Evolutionary conservation across 53 echinoderm and acorn worm species (phyloP).

Genomic region (Astropecten irregularis): DNA sequence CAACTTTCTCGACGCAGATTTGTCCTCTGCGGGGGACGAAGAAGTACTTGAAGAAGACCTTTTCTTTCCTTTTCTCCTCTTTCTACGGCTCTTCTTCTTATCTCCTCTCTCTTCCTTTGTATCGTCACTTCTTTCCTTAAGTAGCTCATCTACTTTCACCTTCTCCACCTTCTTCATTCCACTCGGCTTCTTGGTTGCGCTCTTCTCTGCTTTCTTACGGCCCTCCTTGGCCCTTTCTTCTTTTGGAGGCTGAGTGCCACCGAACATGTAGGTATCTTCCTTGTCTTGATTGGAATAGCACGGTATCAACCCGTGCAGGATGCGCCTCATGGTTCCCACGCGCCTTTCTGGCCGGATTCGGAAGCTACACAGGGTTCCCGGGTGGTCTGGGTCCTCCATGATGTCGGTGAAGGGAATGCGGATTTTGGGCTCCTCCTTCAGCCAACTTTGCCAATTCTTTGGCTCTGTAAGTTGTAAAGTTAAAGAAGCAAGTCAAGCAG

Average conservation of each 20-base stretch:
- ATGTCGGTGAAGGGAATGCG: slow-evolving; percentile 19
- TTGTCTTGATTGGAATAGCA: not conserved
- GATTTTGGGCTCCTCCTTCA: slow-evolving; percentile 14
- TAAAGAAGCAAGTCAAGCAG: not conserved
- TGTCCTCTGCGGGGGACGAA: not conserved
- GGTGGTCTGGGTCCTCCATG: slow-evolving; percentile 2
- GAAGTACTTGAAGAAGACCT: not conserved
- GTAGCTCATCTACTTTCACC: not conserved
- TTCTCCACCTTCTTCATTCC: not conserved
- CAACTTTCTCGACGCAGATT: not conserved
- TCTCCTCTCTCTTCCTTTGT: not conserved
- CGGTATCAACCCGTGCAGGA: slow-evolving; percentile 18
- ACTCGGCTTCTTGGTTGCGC: not conserved
- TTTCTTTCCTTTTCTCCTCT: not conserved
- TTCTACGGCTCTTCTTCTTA: not conserved
- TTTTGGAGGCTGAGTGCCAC: not conserved
- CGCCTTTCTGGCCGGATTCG: not conserved
- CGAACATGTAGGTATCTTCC: not conserved
- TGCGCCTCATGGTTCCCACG: slow-evolving; percentile 23
- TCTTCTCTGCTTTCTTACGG: not conserved
- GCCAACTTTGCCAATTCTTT: slow-evolving; percentile 30
- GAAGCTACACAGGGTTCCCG: not conserved
- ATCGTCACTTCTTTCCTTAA: not conserved
- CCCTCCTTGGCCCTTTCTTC: not conserved
- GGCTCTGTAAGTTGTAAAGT: slow-evolving; percentile 1